Base-by-base conservation (phyloP, 2,797 vertebrate genomes). In the Halcyon smyrnensis region DNA sequence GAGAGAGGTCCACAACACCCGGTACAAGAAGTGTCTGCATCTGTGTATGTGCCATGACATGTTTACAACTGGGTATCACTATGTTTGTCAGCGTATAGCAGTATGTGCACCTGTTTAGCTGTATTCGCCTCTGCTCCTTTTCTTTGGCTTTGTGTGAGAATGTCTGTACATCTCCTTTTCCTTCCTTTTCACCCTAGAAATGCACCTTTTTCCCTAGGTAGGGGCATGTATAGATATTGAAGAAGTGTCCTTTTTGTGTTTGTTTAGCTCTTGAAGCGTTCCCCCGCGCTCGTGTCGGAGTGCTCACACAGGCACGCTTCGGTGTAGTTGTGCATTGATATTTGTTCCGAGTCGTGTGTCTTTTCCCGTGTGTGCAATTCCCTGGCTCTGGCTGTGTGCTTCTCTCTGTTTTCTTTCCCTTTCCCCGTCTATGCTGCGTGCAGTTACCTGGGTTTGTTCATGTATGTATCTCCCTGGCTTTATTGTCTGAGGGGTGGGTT, bases 311-410 rank as follows among this genome's bases (percentile, higher is more conserved):
- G 57, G 54, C 84, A 67, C 20, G n/a, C 90, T 90, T 71, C 90
- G 70, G 63, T 34, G 20, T 2, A 92, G 88, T 48, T 83, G 54
- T 91, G 90, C 93, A 34, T 7, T 71, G 65, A 51, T 82, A 89
- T 90, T 92, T 96, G 90, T 56, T 97, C 90, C 0, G 17, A 93
- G 80, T 78, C 28, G 43, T 54, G 79, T 59, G 78, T 62, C 92
- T 95, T 93, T 81, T 89, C 91, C 95, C 91, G 60, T 25, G 83
- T 95, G 93, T 93, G 88, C 48, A 84, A 94, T 97, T 96, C 93
- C n/a, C 82, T 68, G 83, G 45, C 64, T 94, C 71, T 81, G 41
- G 21, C 77, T 81, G 32, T 74, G 69, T 89, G 87, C 71, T 91
- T 69, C 89, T 69, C 85, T 56, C 19, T 76, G 34, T 94, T 96